phyloP scores from a whole-genome alignment of 2,797 vertebrate species.

The Pantherophis alleghaniensis region DNA sequence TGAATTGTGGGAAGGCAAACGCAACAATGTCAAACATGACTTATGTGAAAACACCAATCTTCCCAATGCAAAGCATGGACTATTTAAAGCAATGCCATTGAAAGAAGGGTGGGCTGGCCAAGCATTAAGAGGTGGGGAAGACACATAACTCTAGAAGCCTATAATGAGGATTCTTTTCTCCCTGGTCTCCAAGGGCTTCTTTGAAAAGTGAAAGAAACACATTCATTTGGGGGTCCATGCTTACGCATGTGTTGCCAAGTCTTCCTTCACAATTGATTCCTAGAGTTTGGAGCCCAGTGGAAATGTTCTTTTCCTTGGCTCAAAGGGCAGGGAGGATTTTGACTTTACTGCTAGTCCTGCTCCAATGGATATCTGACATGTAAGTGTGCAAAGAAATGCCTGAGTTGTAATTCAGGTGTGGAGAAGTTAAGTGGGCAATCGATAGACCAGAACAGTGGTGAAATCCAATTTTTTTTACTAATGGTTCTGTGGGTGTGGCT shows the following conservation, averaged over 20 bases:
- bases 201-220: not conserved
- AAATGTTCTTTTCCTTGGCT: not conserved
- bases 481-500: no score
- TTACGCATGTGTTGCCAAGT: not conserved
- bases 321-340: not conserved
- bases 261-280: not conserved
- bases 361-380: not conserved
- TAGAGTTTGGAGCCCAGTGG: not conserved
- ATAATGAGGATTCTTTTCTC: conserved; percentile 25
- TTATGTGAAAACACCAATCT: not conserved
- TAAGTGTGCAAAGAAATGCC: not conserved
- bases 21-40: not conserved
- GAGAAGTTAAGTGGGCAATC: not conserved
- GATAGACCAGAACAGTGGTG: not conserved
- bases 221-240: not conserved
- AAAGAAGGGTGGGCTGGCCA: conserved; percentile 32
- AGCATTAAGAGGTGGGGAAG: conserved; percentile 30
- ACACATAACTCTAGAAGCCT: conserved; percentile 35
- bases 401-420: not conserved
- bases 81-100: not conserved
- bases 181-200: not conserved
- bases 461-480: no score
- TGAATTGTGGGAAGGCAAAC: conserved; percentile 31
- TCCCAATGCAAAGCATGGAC: not conserved
- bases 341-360: not conserved